Evolutionary conservation across 2,888 invertebrate genomes (phyloP).

Genomic region (Liodrosophila aerea): DNA sequence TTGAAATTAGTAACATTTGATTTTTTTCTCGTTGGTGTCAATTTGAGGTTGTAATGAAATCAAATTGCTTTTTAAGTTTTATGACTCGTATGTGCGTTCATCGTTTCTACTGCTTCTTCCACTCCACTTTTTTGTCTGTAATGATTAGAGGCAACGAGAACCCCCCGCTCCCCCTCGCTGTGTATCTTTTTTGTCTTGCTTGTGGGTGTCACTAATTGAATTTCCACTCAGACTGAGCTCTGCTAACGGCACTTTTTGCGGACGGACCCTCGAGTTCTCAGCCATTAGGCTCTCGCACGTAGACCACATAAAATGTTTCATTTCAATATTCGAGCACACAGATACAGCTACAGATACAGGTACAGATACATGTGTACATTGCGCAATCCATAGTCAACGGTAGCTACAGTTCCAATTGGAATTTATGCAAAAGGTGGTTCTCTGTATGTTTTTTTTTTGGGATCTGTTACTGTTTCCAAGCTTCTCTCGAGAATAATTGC

Average conservation of each 20-base stretch:
- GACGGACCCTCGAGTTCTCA: slow-evolving; percentile 25
- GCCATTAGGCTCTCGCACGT: slow-evolving; percentile 31
- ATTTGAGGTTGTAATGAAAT: slow-evolving; percentile 66
- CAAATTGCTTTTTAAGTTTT: slow-evolving; percentile 69
- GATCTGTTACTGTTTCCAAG: slow-evolving; percentile 1
- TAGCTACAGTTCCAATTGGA: slow-evolving; percentile 17
- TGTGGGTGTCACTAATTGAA: slow-evolving; percentile 74
- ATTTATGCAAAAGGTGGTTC: slow-evolving; percentile 43
- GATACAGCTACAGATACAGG: no score
- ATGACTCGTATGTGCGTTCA: slow-evolving; percentile 10
- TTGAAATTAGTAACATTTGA: slow-evolving; percentile 31
- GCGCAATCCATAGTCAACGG: slow-evolving; percentile 39
- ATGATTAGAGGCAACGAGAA: slow-evolving; percentile 54
- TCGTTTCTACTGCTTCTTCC: slow-evolving; percentile 33
- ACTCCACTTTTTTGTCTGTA: no score
- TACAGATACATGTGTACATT: no score
- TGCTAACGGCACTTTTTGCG: slow-evolving; percentile 62
- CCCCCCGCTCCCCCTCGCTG: slow-evolving; percentile 19
- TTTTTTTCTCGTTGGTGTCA: slow-evolving; percentile 48
- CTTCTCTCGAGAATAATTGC: slow-evolving; percentile 64
- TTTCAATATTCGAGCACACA: slow-evolving; percentile 36
- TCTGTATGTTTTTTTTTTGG: not conserved
- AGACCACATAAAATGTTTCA: slow-evolving; percentile 48
- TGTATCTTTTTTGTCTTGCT: not conserved
- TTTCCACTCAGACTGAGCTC: slow-evolving; percentile 57